A percentile compares a stretch with the other conserved stretches of the same genome.
Conservation (phyloP, 2,797 vertebrate species). For the Spondyliosoma cantharus region DNA sequence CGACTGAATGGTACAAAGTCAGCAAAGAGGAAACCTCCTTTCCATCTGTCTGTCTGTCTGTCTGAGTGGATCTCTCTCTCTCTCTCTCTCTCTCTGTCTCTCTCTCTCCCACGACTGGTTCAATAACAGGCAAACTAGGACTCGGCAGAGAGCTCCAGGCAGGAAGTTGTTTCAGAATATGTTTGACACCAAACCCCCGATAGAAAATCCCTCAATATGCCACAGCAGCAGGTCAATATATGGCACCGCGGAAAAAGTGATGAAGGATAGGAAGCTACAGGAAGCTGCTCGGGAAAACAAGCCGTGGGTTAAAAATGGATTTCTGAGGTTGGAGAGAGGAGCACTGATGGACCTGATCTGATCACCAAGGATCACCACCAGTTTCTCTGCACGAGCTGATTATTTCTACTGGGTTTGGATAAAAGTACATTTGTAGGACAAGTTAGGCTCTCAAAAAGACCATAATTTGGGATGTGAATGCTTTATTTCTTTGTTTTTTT, state of each 20-base stretch:
- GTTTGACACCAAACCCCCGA: conserved; percentile 39
- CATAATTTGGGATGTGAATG: not conserved
- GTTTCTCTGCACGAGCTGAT: too few species aligned
- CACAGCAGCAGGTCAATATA: conserved; percentile 58
- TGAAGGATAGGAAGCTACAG: conserved; percentile 35
- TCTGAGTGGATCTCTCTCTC: too few species aligned
- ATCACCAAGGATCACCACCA: not conserved
- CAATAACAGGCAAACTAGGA: conserved; percentile 73
- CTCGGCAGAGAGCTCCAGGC: conserved; percentile 71
- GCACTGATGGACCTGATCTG: not conserved
- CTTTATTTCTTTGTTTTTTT: not conserved
- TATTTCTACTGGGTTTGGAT: not conserved
- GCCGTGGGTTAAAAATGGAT: not conserved
- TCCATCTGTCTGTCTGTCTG: conserved; percentile 34
- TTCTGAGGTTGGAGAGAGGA: not conserved
- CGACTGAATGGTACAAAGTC: conserved; percentile 54
- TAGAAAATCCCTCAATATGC: conserved; percentile 45
- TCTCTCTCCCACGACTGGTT: conserved; percentile 63
- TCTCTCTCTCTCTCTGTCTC: conserved; percentile 12
- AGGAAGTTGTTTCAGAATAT: conserved; percentile 60
- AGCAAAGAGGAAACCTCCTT: conserved; percentile 47
- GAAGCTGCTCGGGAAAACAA: conserved; percentile 14
- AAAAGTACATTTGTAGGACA: not conserved
- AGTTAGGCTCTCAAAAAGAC: not conserved
- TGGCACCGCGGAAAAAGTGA: conserved; percentile 59